These are phyloP conservation scores for Caenorhabditis wallacei DNA, from an alignment of 2,888 invertebrate genomes.

Conservation along the genomic window DNA sequence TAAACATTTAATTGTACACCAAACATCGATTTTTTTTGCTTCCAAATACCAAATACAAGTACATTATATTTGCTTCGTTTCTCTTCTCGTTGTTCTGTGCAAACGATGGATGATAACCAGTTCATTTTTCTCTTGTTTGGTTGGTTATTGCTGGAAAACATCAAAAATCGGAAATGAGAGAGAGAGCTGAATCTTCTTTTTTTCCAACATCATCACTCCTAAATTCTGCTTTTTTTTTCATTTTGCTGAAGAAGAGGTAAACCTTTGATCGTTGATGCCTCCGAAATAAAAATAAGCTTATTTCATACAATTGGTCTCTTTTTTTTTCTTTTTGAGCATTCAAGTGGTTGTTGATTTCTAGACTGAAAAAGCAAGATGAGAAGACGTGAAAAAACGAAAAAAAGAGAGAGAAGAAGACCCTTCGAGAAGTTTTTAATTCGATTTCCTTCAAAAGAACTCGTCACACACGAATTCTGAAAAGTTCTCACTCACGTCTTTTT, in stretches of 20 bases:
- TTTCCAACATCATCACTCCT: neutral
- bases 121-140: neutral
- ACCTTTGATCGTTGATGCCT: constrained; percentile 51
- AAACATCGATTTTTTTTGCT: constrained; percentile 29
- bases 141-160: constrained; percentile 44
- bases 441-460: constrained; percentile 31
- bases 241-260: constrained; percentile 18
- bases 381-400: neutral
- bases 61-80: constrained; percentile 38
- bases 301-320: constrained; percentile 21
- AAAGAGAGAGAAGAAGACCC: constrained; percentile 1
- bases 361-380: neutral
- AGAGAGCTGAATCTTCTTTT: constrained; percentile 1
- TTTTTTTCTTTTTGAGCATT: constrained; percentile 24
- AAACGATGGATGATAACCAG: constrained; percentile 58
- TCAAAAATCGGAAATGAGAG: constrained; percentile 57
- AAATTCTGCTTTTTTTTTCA: neutral
- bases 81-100: constrained; percentile 38
- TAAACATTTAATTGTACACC: constrained; percentile 27
- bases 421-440: constrained; percentile 25
- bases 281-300: constrained; percentile 39
- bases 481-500: constrained; percentile 10
- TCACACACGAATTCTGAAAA: constrained; percentile 34
- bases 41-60: constrained; percentile 33
- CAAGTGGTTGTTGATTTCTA: constrained; percentile 38